Evolutionary conservation across 53 echinoderm and acorn worm species (phyloP).

Genomic region (Crossaster papposus): DNA sequence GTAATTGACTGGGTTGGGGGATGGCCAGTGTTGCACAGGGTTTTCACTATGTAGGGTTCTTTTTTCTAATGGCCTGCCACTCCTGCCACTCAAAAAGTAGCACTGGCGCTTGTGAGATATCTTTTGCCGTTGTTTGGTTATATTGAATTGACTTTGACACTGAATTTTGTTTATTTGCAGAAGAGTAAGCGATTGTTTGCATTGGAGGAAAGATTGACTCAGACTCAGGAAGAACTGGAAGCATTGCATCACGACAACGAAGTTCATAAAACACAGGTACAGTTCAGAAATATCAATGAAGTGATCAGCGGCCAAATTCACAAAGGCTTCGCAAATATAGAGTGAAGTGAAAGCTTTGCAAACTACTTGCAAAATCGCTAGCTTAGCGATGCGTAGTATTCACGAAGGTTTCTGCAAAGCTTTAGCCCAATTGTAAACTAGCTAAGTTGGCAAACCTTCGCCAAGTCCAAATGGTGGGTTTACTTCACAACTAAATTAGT

Average conservation of each 20-base stretch:
- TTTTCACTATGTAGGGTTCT: no score
- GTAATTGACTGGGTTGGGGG: no score
- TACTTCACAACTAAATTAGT: neutral
- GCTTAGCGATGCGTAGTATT: neutral
- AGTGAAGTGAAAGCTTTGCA: neutral
- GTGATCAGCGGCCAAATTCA: neutral
- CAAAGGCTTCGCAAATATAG: neutral
- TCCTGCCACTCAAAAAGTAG: neutral
- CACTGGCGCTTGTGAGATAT: no score
- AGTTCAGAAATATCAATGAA: no score
- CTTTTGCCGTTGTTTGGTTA: no score
- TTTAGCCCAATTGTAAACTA: neutral
- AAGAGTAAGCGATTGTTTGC: slow-evolving; percentile 54
- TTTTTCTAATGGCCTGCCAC: no score
- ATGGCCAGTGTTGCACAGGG: no score
- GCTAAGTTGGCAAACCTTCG: neutral
- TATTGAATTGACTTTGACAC: neutral
- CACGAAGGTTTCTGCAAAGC: neutral
- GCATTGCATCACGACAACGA: slow-evolving; percentile 79
- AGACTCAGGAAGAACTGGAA: slow-evolving; percentile 75
- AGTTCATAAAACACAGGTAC: slow-evolving; percentile 84
- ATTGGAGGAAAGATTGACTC: slow-evolving; percentile 76
- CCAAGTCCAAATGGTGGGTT: neutral
- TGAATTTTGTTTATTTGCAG: slow-evolving; percentile 32
- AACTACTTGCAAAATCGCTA: neutral